phyloP scores from a whole-genome alignment of 2,888 invertebrate species.

The Hermaeophaga mercurialis region DNA sequence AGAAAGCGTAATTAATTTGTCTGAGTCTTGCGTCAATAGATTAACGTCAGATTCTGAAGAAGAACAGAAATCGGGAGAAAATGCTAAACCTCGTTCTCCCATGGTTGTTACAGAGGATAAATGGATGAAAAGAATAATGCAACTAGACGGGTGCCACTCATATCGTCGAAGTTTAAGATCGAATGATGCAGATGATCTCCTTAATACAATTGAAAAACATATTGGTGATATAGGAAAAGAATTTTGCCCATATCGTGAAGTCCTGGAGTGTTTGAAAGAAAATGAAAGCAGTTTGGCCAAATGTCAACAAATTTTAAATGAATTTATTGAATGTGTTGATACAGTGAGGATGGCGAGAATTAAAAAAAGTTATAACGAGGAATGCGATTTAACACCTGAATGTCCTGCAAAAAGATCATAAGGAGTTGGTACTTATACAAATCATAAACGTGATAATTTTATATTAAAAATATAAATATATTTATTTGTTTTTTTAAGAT shows the following conservation, averaged over 20 bases:
- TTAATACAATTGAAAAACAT: no score
- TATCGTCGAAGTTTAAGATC: no score
- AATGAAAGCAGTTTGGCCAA: constrained; percentile 43
- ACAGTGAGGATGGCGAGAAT: constrained; percentile 43
- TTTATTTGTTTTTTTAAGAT: no score
- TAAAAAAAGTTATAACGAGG: constrained; percentile 36
- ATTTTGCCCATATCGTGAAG: no score
- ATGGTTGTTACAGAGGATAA: constrained; percentile 24
- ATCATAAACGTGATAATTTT: no score
- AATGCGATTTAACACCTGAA: no score
- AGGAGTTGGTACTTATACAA: no score
- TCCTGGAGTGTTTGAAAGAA: constrained; percentile 34
- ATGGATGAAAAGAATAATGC: constrained; percentile 41
- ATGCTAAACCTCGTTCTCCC: background rate
- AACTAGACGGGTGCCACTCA: no score
- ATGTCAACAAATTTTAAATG: constrained; percentile 44
- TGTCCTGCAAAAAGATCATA: no score
- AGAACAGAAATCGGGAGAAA: constrained; percentile 13
- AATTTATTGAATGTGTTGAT: constrained; percentile 50
- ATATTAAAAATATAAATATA: no score
- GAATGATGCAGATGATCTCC: no score
- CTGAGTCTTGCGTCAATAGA: constrained; percentile 32
- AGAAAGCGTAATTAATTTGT: constrained; percentile 47
- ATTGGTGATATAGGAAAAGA: no score
- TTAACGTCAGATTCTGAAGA: background rate